A percentile compares a stretch with the other conserved stretches of the same genome.
phyloP scores from a whole-genome alignment of 2,888 invertebrate species.

The Isotomurus palustris region DNA sequence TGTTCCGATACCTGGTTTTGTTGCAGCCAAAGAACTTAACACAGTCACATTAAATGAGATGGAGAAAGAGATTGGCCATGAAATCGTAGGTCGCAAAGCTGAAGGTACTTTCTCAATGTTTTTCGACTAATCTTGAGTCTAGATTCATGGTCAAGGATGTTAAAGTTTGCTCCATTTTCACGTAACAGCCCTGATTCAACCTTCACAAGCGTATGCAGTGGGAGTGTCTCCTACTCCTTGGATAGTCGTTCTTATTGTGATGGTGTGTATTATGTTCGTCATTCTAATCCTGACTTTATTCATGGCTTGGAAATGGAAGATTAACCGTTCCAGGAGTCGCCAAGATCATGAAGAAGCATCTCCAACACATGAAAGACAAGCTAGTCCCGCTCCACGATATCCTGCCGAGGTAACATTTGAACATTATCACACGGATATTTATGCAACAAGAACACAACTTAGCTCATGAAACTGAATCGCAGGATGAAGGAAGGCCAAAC shows the following conservation, averaged over 20 bases:
- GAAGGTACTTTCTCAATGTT: conserved; percentile 32
- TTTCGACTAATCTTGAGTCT: neutral
- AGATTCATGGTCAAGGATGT: too few species aligned
- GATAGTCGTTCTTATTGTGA: conserved; percentile 38
- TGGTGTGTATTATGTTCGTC: conserved; percentile 32
- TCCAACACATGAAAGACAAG: too few species aligned
- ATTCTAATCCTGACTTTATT: conserved; percentile 33
- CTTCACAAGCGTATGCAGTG: neutral
- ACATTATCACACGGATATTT: neutral
- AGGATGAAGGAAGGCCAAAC: too few species aligned
- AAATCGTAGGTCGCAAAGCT: conserved; percentile 44
- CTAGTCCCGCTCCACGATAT: too few species aligned
- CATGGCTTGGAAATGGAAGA: conserved; percentile 45
- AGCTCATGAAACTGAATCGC: too few species aligned
- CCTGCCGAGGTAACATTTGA: neutral
- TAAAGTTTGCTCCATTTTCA: neutral
- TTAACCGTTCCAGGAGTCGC: conserved; percentile 36
- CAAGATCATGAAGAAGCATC: conserved; percentile 4
- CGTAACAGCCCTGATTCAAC: conserved; percentile 17
- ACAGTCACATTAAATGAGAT: conserved; percentile 40
- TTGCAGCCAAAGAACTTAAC: conserved; percentile 42
- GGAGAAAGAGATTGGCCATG: conserved; percentile 41
- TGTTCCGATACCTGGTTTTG: conserved; percentile 38
- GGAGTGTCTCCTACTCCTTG: conserved; percentile 29
- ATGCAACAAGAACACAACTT: too few species aligned